Conservation (phyloP, 2,888 invertebrate genomes). For the Tholera decimalis region DNA sequence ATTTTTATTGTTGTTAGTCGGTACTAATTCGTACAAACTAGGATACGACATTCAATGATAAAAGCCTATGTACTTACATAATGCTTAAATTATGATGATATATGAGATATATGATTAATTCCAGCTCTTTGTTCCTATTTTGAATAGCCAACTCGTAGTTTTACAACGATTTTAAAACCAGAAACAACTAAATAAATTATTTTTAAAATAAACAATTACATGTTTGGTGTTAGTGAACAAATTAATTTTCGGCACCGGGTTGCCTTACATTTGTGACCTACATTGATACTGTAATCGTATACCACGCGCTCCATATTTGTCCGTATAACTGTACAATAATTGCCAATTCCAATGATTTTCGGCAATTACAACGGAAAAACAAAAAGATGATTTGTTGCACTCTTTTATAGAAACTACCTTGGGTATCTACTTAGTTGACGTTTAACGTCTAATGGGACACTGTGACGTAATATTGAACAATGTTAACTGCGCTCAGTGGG, state of each 20-base stretch:
- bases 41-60: slow-evolving; percentile 1
- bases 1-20: background rate
- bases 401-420: slow-evolving; percentile 34
- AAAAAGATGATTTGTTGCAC: slow-evolving; percentile 12
- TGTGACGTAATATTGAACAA: slow-evolving; percentile 63
- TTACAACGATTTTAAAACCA: background rate
- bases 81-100: slow-evolving; percentile 2
- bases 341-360: slow-evolving; percentile 13
- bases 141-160: background rate
- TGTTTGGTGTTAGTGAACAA: slow-evolving; percentile 5
- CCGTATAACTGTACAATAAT: slow-evolving; percentile 44
- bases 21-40: background rate
- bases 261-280: slow-evolving; percentile 78
- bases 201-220: background rate
- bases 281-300: slow-evolving; percentile 80
- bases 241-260: slow-evolving; percentile 36
- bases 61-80: slow-evolving; percentile 20
- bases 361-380: slow-evolving; percentile 7
- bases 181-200: background rate
- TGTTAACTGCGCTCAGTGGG: slow-evolving; percentile 44
- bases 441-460: slow-evolving; percentile 63
- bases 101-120: no score
- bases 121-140: background rate
- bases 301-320: slow-evolving; percentile 70
- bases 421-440: slow-evolving; percentile 52